A percentile compares a stretch with the other conserved stretches of the same genome.
phyloP scores from a whole-genome alignment of 2,888 invertebrate genomes.

The Trachelus stipa region DNA sequence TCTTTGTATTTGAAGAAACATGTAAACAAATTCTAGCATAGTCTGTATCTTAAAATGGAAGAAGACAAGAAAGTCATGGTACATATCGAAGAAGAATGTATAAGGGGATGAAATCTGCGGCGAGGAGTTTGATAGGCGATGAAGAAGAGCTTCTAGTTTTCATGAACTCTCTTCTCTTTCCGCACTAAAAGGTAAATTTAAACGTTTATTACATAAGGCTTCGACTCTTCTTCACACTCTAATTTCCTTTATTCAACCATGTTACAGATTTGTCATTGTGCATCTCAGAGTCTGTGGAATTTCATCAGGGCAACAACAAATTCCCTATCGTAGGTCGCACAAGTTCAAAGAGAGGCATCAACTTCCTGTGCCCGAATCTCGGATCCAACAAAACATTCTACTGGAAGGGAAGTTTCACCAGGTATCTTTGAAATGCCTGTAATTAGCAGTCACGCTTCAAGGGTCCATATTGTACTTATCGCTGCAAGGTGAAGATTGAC shows the following conservation, averaged over 20 bases:
- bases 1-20: neutral
- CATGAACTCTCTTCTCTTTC: too few relatives aligned
- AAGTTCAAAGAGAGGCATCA: neutral
- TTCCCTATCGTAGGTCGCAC: too few relatives aligned
- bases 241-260: too few relatives aligned
- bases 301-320: too few relatives aligned
- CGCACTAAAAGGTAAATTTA: too few relatives aligned
- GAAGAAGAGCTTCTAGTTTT: too few relatives aligned
- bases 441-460: conserved; percentile 51
- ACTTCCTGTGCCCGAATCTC: conserved; percentile 38
- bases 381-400: conserved; percentile 47
- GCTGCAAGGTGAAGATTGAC: conserved; percentile 46
- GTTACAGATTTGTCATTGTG: too few relatives aligned
- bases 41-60: neutral
- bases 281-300: too few relatives aligned
- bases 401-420: conserved; percentile 41
- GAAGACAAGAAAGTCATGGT: neutral
- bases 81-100: neutral
- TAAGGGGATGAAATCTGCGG: neutral
- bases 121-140: too few relatives aligned
- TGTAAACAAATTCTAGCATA: neutral
- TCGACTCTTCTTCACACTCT: neutral
- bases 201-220: neutral
- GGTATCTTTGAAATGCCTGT: conserved; percentile 58
- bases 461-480: conserved; percentile 52